A percentile compares a stretch with the other conserved stretches of the same genome.
Conservation (phyloP, 2,797 vertebrate genomes). For the Halcyon chelicuti region DNA sequence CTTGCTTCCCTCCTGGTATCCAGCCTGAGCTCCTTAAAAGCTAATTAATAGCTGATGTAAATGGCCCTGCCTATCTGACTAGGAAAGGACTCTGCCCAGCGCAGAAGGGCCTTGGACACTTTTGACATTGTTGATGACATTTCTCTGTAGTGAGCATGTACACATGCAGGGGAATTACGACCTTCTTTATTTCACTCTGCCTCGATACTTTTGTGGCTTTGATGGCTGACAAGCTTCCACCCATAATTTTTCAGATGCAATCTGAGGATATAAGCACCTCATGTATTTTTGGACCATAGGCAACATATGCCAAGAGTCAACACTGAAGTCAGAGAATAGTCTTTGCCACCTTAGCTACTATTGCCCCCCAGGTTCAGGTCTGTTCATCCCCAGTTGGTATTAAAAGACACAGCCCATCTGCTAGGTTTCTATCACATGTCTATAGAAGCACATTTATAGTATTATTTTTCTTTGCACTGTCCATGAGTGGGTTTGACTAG, state of each 20-base stretch:
- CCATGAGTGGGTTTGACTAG: conserved; percentile 27
- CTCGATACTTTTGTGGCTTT: not conserved
- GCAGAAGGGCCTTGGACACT: accelerated
- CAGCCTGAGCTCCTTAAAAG: accelerated
- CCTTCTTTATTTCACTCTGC: not conserved
- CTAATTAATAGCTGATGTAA: not conserved
- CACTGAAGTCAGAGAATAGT: not conserved
- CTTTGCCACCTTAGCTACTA: not conserved
- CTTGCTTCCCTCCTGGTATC: not conserved
- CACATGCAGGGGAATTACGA: not conserved
- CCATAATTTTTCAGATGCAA: not conserved
- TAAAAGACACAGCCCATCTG: conserved; percentile 40
- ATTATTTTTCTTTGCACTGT: not conserved
- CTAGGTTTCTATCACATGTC: not conserved
- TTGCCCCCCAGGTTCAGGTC: not conserved
- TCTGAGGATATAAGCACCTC: conserved; percentile 4
- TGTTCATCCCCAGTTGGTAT: not conserved
- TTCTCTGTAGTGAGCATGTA: not conserved
- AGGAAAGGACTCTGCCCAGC: not conserved
- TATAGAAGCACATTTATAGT: conserved; percentile 15
- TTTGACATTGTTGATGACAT: not conserved
- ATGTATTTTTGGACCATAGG: not conserved
- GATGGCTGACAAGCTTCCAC: not conserved
- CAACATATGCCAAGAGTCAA: not conserved
- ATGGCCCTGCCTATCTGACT: not conserved